Evolutionary conservation across 2,113 vertebrate species (phyloP).

Genomic region (Barnardius zonarius): DNA sequence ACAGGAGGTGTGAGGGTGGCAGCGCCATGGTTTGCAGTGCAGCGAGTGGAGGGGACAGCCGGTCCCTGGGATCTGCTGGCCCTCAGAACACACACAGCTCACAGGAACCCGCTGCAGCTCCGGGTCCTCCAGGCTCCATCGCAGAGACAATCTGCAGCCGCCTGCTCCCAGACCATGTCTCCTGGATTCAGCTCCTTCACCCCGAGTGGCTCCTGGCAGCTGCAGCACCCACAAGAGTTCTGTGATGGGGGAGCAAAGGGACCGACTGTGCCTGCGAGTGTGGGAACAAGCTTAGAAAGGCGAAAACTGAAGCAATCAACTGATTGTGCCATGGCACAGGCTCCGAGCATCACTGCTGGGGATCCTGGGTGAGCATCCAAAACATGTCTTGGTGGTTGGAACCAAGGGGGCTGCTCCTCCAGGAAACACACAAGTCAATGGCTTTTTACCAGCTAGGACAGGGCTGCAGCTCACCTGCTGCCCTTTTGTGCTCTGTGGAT

Average conservation of each 20-base stretch:
- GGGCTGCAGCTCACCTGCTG: background rate
- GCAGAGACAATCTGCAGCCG: too few relatives aligned
- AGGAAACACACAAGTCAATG: background rate
- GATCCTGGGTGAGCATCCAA: background rate
- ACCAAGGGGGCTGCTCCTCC: background rate
- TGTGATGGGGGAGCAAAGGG: background rate
- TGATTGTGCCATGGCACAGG: background rate
- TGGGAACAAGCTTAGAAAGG: background rate
- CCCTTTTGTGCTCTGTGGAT: background rate
- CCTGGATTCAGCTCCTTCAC: background rate
- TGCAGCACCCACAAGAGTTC: background rate
- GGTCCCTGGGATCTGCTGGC: background rate
- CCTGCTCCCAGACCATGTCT: background rate
- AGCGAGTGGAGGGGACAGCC: fast-evolving
- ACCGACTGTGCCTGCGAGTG: background rate
- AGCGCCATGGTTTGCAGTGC: background rate
- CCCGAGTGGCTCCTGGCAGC: background rate
- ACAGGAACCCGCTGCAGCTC: background rate
- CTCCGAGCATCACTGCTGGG: background rate
- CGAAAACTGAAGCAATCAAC: conserved; percentile 14
- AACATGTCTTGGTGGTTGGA: fast-evolving
- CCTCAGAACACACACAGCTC: background rate
- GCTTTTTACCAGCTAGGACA: background rate
- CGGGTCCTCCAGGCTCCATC: background rate
- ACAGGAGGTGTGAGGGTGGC: fast-evolving